Evolutionary conservation across 2,888 invertebrate genomes (phyloP).

Genomic region (Morpho deidamia): DNA sequence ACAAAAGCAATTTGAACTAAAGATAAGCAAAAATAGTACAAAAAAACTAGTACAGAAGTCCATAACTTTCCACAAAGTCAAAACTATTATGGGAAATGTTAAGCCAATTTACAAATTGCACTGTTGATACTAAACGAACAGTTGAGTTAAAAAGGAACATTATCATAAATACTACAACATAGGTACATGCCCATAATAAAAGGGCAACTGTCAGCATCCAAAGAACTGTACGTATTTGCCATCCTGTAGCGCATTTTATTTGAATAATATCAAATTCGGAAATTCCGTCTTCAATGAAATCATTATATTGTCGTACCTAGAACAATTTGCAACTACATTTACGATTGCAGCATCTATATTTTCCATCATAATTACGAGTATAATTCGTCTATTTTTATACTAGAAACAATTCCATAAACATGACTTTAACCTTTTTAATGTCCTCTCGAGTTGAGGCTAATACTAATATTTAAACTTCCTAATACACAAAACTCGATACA

Average conservation of each 20-base stretch:
- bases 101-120: conserved; percentile 1
- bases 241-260: conserved; percentile 20
- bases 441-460: too few species aligned
- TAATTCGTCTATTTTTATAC: too few species aligned
- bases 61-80: not conserved
- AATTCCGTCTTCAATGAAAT: conserved; percentile 17
- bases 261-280: not conserved
- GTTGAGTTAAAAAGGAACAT: conserved; percentile 1
- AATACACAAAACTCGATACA: too few species aligned
- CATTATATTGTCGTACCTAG: conserved; percentile 20
- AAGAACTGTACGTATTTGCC: conserved; percentile 33
- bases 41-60: too few species aligned
- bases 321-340: conserved; percentile 18
- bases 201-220: conserved; percentile 41
- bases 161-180: conserved; percentile 26
- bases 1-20: too few species aligned
- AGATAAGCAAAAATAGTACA: too few species aligned
- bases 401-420: not conserved
- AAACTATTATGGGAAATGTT: not conserved
- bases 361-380: too few species aligned
- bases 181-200: conserved; percentile 39
- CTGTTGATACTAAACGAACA: not conserved
- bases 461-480: too few species aligned
- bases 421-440: too few species aligned
- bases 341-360: not conserved